Evolutionary conservation across 2,797 vertebrate genomes (phyloP), one percentile per base, ranked within the genome.

Genomic region (Lophura swinhoii): DNA sequence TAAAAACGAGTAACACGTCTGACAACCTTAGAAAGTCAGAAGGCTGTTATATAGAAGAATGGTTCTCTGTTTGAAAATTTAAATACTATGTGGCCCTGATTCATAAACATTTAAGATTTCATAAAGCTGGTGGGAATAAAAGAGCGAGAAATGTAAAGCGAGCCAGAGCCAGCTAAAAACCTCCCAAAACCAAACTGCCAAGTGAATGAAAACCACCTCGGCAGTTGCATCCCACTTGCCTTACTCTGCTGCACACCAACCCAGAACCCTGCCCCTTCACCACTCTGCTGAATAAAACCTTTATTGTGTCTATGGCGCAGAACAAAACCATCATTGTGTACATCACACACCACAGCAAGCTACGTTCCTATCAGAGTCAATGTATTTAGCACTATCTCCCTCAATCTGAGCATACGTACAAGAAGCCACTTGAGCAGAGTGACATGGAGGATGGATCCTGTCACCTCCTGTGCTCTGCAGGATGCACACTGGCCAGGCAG

Each of bases 91-190:
- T 84, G 90, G 90, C 78, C 79, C 93, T 88, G 81, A 97, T 96
- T 93, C 93, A 92, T 93, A 97, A 98, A 95, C 93, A 96, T 94
- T 90, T 87, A 74, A 92, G 51, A 88, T 92, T 96, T 96, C 96
- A 94, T 94, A 95, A 96, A 95, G 72, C 94, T 83, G 16, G 58
- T 70, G 83, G 95, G 95, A 96, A 96, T 64, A 81, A 73, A 94
- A 74, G 44, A 90, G 62, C 8, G 60, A 70, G 78, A 86, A 91
- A 84, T 43, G 64, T 80, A 93, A 92, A 94, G n/a, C 46, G 78
- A 95, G 73, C 35, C 74, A 87, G 64, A 59, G 83, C 41, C 55
- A 91, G 74, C 49, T 46, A 7, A 48, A 74, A 41, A 76, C 56
- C n/a, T n/a, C 3, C 5, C 49, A 33, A 95, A 77, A 21, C 43